phyloP scores from a whole-genome alignment of 2,113 vertebrate genomes.

The Bostrychus sinensis region DNA sequence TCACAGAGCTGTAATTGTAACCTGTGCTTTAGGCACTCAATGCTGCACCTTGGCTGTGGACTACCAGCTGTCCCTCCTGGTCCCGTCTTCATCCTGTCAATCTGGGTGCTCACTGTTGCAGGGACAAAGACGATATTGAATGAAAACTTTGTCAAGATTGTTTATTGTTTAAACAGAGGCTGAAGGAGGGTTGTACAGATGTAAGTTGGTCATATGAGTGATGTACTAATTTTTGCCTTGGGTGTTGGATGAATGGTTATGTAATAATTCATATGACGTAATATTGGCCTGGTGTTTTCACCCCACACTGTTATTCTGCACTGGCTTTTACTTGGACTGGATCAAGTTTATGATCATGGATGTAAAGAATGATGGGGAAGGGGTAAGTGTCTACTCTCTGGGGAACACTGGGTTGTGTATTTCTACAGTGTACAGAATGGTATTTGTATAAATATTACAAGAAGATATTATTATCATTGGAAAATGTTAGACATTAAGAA shows the following conservation, averaged over 20 bases:
- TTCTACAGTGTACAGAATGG: constrained; percentile 91
- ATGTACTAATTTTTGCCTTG: constrained; percentile 66
- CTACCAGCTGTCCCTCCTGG: constrained; percentile 39
- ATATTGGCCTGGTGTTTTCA: constrained; percentile 61
- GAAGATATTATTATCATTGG: constrained; percentile 79
- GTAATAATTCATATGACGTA: constrained; percentile 73
- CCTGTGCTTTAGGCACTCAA: constrained; percentile 57
- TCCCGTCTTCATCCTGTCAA: constrained; percentile 28
- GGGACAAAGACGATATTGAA: constrained; percentile 64
- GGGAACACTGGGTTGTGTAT: constrained; percentile 72
- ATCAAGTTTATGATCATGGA: constrained; percentile 58
- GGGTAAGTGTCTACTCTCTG: constrained; percentile 19
- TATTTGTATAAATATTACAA: constrained; percentile 88
- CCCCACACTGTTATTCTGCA: constrained; percentile 54
- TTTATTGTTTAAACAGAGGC: constrained; percentile 35
- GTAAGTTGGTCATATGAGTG: constrained; percentile 60
- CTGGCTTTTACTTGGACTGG: constrained; percentile 45
- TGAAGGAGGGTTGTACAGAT: constrained; percentile 72
- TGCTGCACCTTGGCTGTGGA: constrained; percentile 54
- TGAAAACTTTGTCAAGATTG: constrained; percentile 71
- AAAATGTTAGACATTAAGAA: constrained; percentile 77
- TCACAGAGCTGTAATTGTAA: constrained; percentile 60
- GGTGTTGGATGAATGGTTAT: constrained; percentile 71
- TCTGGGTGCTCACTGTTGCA: constrained; percentile 54
- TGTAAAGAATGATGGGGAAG: constrained; percentile 28